Base-by-base conservation (phyloP, 2,113 vertebrate genomes). In the Dendrocopos noguchii region DNA sequence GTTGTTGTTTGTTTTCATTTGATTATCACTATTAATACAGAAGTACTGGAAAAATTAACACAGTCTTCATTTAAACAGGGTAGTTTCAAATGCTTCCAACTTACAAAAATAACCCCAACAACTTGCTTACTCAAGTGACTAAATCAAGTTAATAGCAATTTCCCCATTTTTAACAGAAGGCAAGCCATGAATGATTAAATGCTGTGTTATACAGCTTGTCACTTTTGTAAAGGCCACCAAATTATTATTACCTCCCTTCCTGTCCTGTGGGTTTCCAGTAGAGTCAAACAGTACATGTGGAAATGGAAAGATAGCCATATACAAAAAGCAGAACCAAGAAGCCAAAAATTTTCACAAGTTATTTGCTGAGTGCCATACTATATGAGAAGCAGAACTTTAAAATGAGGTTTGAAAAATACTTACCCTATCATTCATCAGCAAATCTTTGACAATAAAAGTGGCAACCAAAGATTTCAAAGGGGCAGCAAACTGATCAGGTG, bases 361-460 rank as follows among this genome's bases (percentile, higher is more conserved):
- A 85, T 10, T 66, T 79, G 9, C 34, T 27, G 29, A 80, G 24
- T 79, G 56, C n/a, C 46, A 29, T 24, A 72, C 29, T 34, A n/a
- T 15, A 82, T 17, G 57, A 84, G 14, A 89, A 77, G 17, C 15
- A 57, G 19, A 68, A 53, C 39, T 34, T 65, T 61, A 42, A 76
- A 25, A 61, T 0, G 11, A 53, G 24, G 28, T 60, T 80, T 85
- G 52, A 53, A 64, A 71, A 86, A 57, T 81, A 96, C 98, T 97
- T 95, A 99, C 99, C 98, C 99, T 97, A 95, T 99, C 99, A 8
- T 98, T 99, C 99, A 99, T 99, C 77, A 99, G 97, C 93, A 99
- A 98, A 93, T 99, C 99, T 97, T 99, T 99, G 89, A 99, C 99
- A 55, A 99, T 99, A 91, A 99, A 99, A 95, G 99, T 99, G 86